Evolutionary conservation across 2,797 vertebrate genomes (phyloP).

Genomic region (Neoniphon sammara): DNA sequence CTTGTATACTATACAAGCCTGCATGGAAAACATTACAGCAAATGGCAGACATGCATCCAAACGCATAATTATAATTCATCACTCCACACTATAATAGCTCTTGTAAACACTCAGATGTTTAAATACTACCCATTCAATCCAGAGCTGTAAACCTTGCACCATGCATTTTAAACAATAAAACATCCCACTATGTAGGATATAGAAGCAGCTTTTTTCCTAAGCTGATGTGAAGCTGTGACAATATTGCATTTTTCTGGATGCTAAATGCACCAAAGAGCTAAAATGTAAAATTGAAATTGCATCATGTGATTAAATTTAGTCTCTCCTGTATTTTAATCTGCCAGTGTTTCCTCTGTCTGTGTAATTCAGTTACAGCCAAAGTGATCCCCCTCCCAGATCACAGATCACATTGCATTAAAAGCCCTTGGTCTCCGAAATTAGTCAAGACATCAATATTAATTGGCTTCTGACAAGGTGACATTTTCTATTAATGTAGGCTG

Average conservation of each 20-base stretch:
- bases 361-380: conserved; percentile 51
- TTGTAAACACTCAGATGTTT: background rate
- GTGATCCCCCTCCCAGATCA: conserved; percentile 24
- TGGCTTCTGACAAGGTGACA: conserved; percentile 68
- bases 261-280: background rate
- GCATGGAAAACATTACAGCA: conserved; percentile 5
- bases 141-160: background rate
- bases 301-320: conserved; percentile 29
- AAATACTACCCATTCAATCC: background rate
- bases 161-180: background rate
- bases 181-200: background rate
- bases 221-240: background rate
- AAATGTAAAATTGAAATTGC: conserved; percentile 15
- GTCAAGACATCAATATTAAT: conserved; percentile 68
- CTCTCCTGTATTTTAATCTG: conserved; percentile 34
- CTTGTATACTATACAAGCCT: background rate
- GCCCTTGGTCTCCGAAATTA: conserved; percentile 57
- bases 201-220: background rate
- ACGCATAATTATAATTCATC: background rate
- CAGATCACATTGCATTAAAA: conserved; percentile 61
- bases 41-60: conserved; percentile 21
- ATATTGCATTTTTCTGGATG: background rate
- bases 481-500: conserved; percentile 58
- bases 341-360: conserved; percentile 30
- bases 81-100: background rate